phyloP scores from a whole-genome alignment of 1,140 invertebrate species.

The Eupristina koningsbergeri region DNA sequence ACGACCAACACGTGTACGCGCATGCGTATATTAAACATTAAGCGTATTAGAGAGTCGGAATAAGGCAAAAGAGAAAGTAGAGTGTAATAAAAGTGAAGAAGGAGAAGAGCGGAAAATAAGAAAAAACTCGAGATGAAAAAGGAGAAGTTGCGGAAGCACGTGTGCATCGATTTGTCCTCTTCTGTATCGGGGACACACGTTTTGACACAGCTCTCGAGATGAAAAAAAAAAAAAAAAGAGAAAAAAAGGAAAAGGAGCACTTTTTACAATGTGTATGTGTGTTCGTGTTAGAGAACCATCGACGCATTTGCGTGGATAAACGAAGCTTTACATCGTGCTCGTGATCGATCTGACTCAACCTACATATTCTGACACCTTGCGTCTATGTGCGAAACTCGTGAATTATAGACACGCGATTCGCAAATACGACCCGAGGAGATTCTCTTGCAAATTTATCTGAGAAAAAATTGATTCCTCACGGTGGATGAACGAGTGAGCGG shows the following conservation, averaged over 20 bases:
- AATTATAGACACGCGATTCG: background rate
- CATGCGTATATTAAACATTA: background rate
- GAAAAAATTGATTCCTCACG: background rate
- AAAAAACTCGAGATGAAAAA: background rate
- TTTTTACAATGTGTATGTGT: background rate
- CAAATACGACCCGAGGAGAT: background rate
- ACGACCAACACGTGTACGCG: constrained; percentile 30
- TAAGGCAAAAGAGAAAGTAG: constrained; percentile 27
- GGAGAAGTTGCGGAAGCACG: constrained; percentile 13
- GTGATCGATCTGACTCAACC: background rate
- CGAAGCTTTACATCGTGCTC: no score
- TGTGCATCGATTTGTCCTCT: constrained; percentile 19
- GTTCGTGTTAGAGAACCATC: background rate
- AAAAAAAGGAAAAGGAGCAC: background rate
- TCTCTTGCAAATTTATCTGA: background rate
- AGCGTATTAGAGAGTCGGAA: constrained; percentile 1
- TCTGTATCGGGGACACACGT: background rate
- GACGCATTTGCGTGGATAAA: background rate
- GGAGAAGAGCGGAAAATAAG: background rate
- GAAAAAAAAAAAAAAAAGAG: no score
- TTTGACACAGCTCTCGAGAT: background rate
- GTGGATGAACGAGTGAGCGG: no score
- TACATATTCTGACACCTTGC: no score
- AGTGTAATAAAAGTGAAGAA: background rate
- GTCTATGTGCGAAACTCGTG: no score